Conservation (phyloP, 2,113 vertebrate genomes). For the Drymodes brunneopygia region DNA sequence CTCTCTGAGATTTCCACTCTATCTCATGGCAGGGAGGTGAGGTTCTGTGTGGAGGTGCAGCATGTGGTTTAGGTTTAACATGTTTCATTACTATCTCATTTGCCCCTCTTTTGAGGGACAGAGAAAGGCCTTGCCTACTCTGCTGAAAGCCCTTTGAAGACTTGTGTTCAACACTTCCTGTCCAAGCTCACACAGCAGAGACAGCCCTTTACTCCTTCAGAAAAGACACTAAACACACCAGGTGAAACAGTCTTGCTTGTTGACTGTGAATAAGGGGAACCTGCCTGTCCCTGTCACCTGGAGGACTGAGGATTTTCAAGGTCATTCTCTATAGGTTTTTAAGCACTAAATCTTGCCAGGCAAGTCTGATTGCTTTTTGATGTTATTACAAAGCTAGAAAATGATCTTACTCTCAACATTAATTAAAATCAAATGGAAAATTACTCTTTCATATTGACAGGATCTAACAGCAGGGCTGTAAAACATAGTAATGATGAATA, state of each 20-base stretch:
- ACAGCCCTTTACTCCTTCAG: not conserved
- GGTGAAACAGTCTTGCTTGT: not conserved
- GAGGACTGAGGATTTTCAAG: not conserved
- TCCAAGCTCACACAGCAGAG: not conserved
- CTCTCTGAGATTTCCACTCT: not conserved
- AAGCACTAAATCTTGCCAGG: not conserved
- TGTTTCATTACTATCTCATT: not conserved
- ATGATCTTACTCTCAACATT: not conserved
- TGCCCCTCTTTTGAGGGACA: not conserved
- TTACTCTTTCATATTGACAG: not conserved
- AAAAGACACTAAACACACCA: not conserved
- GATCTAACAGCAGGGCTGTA: not conserved
- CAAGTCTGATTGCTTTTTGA: not conserved
- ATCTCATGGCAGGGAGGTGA: not conserved
- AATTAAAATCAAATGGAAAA: conserved; percentile 27
- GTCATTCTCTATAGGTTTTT: not conserved
- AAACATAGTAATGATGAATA: not conserved
- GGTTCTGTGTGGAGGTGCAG: not conserved
- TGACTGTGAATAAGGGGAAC: not conserved
- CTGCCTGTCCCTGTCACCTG: not conserved
- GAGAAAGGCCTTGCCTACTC: not conserved
- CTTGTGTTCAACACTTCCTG: not conserved
- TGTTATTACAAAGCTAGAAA: not conserved
- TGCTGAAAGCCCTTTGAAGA: not conserved
- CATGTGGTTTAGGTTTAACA: not conserved